Evolutionary conservation across 2,888 invertebrate species (phyloP), one percentile per base, ranked within the genome.

Genomic region (Yponomeuta cagnagella): DNA sequence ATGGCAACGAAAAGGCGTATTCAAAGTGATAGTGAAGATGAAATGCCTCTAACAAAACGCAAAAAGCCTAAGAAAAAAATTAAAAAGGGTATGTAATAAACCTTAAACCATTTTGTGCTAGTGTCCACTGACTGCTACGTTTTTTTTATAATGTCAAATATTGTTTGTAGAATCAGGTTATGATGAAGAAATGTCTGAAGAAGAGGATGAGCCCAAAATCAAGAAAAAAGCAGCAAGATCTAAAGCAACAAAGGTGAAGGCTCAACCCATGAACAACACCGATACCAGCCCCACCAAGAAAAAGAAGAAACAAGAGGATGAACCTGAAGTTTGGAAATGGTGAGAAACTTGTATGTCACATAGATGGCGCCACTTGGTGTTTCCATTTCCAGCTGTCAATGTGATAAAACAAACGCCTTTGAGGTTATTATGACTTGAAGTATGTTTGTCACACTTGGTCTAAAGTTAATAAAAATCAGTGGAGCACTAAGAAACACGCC

Each of bases 291-390:
- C 95, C 68, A 94, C 93, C 65, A 95, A 95, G 76, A 94, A 94
- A 71, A 96, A 95, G 84, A 96, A 96, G 84, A 96, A 96, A 81
- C 95, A 95, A 76, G 97, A 97, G 71, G 96, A 96, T 74, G 94
- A 95, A 76, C 94, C 93, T 78, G 96, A 97, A 89, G 97, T 97
- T 72, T 97, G 97, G 97, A 96, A 97, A 94, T 97, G 97, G 97
- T 97, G 90, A 93, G 93, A 86, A 63, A 69, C 2, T 65, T 31
- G 65, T 3, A 65, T 10, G 65, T 65, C 1, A 65, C 30, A 23
- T 31, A 65, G 65, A 65, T 65, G 65, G 65, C 65, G 65, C 65
- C 31, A 65, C 23, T 65, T 15, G 15, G 43, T 43, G 43, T 15
- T 58, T 58, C 10, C 12, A 52, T 52, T 52, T 52, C 43, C n/a